Percentiles rank a stretch among this genome's conserved stretches.
phyloP scores from a whole-genome alignment of 2,797 vertebrate species.

The Alcedo atthis region DNA sequence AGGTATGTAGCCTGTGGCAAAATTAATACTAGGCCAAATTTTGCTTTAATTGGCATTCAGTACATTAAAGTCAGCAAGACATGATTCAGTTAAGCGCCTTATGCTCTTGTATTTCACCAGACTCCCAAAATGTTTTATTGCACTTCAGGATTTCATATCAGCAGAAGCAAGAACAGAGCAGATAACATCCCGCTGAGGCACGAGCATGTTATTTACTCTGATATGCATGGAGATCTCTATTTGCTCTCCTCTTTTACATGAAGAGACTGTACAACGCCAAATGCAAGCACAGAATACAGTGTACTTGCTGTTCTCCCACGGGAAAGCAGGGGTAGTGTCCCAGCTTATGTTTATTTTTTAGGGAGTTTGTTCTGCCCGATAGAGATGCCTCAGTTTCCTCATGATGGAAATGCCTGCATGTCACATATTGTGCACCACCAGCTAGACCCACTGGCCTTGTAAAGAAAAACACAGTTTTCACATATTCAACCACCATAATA shows the following conservation, averaged over 20 bases:
- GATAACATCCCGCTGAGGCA: constrained; percentile 1
- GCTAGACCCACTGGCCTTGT: neutral
- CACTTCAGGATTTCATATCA: constrained; percentile 8
- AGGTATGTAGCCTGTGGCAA: constrained; percentile 39
- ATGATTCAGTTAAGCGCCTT: neutral
- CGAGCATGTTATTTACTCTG: neutral
- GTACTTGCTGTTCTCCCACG: neutral
- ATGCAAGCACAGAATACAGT: neutral
- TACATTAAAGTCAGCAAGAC: constrained; percentile 7
- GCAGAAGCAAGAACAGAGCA: neutral
- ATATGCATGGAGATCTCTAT: neutral
- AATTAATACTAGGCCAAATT: constrained; percentile 16
- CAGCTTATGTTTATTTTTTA: neutral
- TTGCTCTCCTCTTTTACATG: neutral
- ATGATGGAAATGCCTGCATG: neutral
- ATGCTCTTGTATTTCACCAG: neutral
- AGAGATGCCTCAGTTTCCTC: neutral
- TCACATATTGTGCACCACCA: neutral
- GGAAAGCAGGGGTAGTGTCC: neutral
- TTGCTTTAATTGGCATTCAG: constrained; percentile 24
- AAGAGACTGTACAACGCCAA: neutral
- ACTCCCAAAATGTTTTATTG: neutral
- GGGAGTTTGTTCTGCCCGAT: neutral
- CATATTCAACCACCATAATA: neutral
- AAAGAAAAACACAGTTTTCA: constrained; percentile 1